These are phyloP conservation scores for Periophthalmus modestus DNA, from an alignment of 2,113 vertebrate species.

Conservation along the genomic window DNA sequence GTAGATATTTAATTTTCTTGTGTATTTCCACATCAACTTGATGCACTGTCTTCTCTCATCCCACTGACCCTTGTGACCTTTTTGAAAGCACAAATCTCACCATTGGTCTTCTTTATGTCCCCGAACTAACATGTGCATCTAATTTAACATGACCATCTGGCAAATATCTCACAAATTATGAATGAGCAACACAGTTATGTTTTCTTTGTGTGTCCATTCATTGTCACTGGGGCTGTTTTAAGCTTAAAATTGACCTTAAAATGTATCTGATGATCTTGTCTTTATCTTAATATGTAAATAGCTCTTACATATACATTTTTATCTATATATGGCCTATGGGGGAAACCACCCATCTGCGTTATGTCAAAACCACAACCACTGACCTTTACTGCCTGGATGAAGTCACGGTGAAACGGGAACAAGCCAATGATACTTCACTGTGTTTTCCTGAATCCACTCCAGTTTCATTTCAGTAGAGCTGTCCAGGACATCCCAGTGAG, in stretches of 20 bases:
- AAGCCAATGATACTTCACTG: constrained; percentile 49
- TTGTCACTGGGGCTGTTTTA: neutral
- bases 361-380: neutral
- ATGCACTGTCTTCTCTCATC: neutral
- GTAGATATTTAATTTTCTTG: neutral
- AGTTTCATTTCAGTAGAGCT: constrained; percentile 43
- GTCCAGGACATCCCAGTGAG: constrained; percentile 12
- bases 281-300: constrained; percentile 11
- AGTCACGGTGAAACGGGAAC: constrained; percentile 62
- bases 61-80: no score
- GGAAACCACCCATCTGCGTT: constrained; percentile 1
- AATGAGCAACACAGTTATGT: no score
- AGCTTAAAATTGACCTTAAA: neutral
- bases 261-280: neutral
- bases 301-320: neutral
- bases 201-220: no score
- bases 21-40: no score
- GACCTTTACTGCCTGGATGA: constrained; percentile 45
- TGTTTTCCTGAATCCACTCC: constrained; percentile 56
- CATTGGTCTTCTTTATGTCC: neutral
- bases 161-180: no score
- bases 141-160: no score
- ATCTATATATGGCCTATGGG: neutral
- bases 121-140: no score
- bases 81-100: neutral